phyloP scores from a whole-genome alignment of 2,888 invertebrate genomes.

The Aleiodes leptofemur region DNA sequence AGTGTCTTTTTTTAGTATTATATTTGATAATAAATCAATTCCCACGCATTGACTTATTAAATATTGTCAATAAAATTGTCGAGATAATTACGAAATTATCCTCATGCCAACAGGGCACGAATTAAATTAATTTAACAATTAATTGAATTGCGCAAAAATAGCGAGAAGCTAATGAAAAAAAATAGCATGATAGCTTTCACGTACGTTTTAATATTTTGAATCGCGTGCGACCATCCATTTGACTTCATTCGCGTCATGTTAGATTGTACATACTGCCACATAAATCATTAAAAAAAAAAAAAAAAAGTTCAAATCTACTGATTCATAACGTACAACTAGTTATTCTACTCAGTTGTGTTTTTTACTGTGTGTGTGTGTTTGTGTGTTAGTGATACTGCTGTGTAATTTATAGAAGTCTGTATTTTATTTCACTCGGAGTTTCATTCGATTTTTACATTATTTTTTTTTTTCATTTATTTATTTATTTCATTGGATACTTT shows the following conservation, averaged over 20 bases:
- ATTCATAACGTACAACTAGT: background rate
- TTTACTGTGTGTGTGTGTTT: no score
- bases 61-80: no score
- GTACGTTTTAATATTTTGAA: background rate
- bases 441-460: constrained; percentile 3
- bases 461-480: background rate
- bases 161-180: no score
- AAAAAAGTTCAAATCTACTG: background rate
- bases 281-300: constrained; percentile 17
- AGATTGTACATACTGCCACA: background rate
- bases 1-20: constrained; percentile 28
- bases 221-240: constrained; percentile 38
- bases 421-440: background rate
- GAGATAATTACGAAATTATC: no score
- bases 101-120: background rate
- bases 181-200: background rate
- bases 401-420: constrained; percentile 11
- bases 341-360: background rate
- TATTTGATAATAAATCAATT: constrained; percentile 11
- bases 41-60: background rate
- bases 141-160: constrained; percentile 21
- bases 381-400: constrained; percentile 26
- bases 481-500: background rate
- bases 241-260: constrained; percentile 24
- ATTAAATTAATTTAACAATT: constrained; percentile 18